Evolutionary conservation across 2,113 vertebrate genomes (phyloP), one percentile per base, ranked within the genome.

Genomic region (Seriola quinqueradiata): DNA sequence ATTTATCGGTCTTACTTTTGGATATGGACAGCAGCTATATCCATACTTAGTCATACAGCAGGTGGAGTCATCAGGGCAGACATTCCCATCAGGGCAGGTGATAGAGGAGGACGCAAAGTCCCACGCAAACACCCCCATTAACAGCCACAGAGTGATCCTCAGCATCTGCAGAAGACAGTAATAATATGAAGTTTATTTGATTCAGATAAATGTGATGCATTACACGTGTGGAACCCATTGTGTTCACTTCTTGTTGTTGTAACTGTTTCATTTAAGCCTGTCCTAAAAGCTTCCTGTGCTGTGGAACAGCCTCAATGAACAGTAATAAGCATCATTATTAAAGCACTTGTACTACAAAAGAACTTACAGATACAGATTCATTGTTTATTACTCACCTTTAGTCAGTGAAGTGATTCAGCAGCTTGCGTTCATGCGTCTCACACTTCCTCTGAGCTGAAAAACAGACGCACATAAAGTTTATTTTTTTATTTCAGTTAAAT

Each of bases 21-120:
- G 93, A 76, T 92, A 89, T 0, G 16, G 79, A 80, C 95, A 96
- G 90, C 95, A 96, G 32, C 0, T 61, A 14, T 93, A 95, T 19
- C 92, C 93, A 13, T 12, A 0, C 0, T 16, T 0, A 5, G 83
- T 85, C 64, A 0, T 3, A 70, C 95, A 96, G 85, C 95, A 96
- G 32, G 93, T 95, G 12, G 38, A 0, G 1, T 2, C 0, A 32
- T 92, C 84, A 2, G 83, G 11, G 40, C 95, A 95, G 4, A 16
- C 0, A 0, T 3, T 83, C 12, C 92, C 89, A 23, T 95, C 93
- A 7, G 92, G 93, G 25, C 95, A 96, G 4, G 2, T 80, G 68
- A 90, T 40, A 36, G n/a, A 67, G 57, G 79, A 84, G 69, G 86
- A 91, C 0, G 73, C 90, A 59, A 87, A 25, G 7, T 28, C 84